These are phyloP conservation scores for Pelodiscus sinensis DNA, from an alignment of 2,113 vertebrate species.

Conservation along the genomic window DNA sequence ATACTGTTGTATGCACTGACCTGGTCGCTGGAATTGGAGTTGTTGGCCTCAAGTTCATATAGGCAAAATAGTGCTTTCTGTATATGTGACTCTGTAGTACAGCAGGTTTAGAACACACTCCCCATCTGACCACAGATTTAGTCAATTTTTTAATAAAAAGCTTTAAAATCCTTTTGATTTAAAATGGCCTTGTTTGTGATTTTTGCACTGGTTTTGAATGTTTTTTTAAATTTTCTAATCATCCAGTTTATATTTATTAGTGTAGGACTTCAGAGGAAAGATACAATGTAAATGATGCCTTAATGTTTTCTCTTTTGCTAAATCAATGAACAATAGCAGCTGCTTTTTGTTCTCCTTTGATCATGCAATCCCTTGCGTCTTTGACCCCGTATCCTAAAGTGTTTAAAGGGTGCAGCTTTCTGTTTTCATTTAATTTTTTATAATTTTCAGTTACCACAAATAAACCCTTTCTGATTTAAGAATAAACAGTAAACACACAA, in stretches of 20 bases:
- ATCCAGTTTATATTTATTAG: slow-evolving; percentile 56
- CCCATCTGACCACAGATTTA: not conserved
- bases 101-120: not conserved
- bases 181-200: slow-evolving; percentile 49
- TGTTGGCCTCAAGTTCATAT: not conserved
- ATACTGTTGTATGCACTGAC: too few relatives aligned
- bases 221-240: slow-evolving; percentile 41
- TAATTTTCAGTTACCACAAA: not conserved
- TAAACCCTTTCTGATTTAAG: not conserved
- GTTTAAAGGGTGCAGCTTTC: not conserved
- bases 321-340: not conserved
- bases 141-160: not conserved
- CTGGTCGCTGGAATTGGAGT: accelerated
- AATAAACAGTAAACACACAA: not conserved
- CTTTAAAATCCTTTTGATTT: not conserved
- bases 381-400: accelerated
- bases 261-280: not conserved
- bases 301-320: not conserved
- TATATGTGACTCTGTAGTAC: not conserved
- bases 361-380: not conserved
- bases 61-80: not conserved
- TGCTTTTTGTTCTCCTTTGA: not conserved
- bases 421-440: not conserved
- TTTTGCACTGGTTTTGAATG: slow-evolving; percentile 48
- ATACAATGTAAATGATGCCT: not conserved